phyloP scores from a whole-genome alignment of 2,113 vertebrate genomes.

The Bubo blakistoni region DNA sequence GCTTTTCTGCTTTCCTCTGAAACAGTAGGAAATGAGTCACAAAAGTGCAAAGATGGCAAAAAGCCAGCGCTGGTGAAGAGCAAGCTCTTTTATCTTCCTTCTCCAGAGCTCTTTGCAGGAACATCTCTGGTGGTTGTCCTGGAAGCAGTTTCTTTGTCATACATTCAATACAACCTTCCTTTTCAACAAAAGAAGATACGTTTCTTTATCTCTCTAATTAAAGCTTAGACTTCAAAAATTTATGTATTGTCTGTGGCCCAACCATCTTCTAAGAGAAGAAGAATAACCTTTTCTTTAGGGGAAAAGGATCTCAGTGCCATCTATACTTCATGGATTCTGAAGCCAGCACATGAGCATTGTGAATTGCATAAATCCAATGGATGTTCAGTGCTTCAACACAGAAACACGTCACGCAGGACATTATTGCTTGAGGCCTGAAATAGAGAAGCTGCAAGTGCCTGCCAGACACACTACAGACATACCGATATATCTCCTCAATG shows the following conservation, averaged over 20 bases:
- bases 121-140: constrained; percentile 46
- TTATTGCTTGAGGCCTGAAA: constrained; percentile 41
- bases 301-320: background rate
- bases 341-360: constrained; percentile 33
- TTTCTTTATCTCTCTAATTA: constrained; percentile 74
- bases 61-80: constrained; percentile 23
- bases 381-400: background rate
- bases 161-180: constrained; percentile 44
- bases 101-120: constrained; percentile 43
- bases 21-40: constrained; percentile 10
- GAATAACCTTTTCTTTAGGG: constrained; percentile 32
- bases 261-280: constrained; percentile 38
- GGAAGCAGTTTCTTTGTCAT: constrained; percentile 66
- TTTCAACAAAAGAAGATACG: constrained; percentile 57
- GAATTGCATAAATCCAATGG: constrained; percentile 1
- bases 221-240: constrained; percentile 57
- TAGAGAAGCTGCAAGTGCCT: constrained; percentile 39
- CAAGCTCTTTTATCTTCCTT: constrained; percentile 68
- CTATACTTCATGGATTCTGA: constrained; percentile 51
- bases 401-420: constrained; percentile 10
- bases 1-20: constrained; percentile 4
- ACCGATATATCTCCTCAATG: constrained; percentile 47
- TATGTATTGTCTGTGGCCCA: constrained; percentile 26
- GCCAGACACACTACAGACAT: background rate
- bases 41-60: constrained; percentile 38